Evolutionary conservation across 2,113 vertebrate species (phyloP).

Genomic region (Labrus mixtus): DNA sequence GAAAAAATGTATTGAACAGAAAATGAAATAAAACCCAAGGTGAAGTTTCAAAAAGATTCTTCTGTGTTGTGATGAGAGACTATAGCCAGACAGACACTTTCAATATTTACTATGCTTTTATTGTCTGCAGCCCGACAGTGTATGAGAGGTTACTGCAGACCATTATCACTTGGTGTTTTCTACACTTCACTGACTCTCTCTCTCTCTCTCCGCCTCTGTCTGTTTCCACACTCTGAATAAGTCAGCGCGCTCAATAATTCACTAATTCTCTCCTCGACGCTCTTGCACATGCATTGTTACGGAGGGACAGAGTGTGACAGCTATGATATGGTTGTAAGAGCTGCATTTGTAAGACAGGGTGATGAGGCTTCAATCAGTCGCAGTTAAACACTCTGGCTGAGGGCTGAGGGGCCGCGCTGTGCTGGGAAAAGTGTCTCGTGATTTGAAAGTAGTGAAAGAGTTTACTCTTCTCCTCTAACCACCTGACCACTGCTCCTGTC

Average conservation of each 20-base stretch:
- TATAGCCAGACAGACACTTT: conserved; percentile 17
- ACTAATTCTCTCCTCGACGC: conserved; percentile 41
- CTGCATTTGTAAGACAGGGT: background rate
- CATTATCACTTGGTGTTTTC: conserved; percentile 64
- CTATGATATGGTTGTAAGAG: conserved; percentile 22
- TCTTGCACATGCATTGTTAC: conserved; percentile 40
- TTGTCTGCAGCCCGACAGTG: conserved; percentile 42
- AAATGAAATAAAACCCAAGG: background rate
- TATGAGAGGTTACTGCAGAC: conserved; percentile 30
- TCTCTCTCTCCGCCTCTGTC: conserved; percentile 13
- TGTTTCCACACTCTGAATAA: conserved; percentile 69
- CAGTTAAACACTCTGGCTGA: background rate
- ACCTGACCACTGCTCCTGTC: conserved; percentile 50
- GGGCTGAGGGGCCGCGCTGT: background rate
- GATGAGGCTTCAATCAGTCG: conserved; percentile 20
- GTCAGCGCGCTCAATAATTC: conserved; percentile 76
- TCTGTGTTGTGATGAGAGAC: background rate
- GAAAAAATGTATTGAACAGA: background rate
- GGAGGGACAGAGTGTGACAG: conserved; percentile 39
- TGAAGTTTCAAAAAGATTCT: background rate
- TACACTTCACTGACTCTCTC: conserved; percentile 47
- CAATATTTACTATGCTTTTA: conserved; percentile 47
- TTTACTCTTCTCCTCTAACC: conserved; percentile 40
- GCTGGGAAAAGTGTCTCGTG: conserved; percentile 22
- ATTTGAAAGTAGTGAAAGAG: conserved; percentile 33